Conservation (phyloP, 2,113 vertebrate species). For the Chionodraco myersi region DNA sequence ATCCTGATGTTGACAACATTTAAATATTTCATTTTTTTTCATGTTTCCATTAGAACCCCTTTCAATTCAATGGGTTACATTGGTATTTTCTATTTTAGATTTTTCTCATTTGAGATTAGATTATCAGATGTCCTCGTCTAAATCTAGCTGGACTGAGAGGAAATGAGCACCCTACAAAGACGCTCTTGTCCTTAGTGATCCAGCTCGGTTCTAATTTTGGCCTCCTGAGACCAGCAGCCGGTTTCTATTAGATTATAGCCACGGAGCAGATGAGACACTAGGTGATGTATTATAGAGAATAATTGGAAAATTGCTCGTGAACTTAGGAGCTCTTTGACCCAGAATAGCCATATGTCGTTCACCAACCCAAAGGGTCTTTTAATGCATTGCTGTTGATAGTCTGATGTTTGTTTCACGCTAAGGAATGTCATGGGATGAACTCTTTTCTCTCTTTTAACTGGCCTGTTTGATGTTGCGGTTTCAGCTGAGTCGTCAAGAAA, state of each 20-base stretch:
- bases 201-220: slow-evolving; percentile 77
- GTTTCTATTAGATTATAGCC: slow-evolving; percentile 80
- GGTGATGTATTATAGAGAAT: slow-evolving; percentile 76
- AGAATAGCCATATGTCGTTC: slow-evolving; percentile 54
- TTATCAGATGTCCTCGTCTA: slow-evolving; percentile 73
- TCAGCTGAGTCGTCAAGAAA: neutral
- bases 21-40: slow-evolving; percentile 15
- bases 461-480: slow-evolving; percentile 34
- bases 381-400: slow-evolving; percentile 32
- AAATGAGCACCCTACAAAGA: slow-evolving; percentile 81
- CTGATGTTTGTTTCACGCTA: slow-evolving; percentile 41
- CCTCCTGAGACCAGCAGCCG: slow-evolving; percentile 72
- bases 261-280: slow-evolving; percentile 78
- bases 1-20: slow-evolving; percentile 1
- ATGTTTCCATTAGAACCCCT: slow-evolving; percentile 26
- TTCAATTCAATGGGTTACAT: slow-evolving; percentile 44
- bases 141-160: slow-evolving; percentile 66
- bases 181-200: slow-evolving; percentile 72
- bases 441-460: slow-evolving; percentile 28
- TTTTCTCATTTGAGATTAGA: slow-evolving; percentile 71
- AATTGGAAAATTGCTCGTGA: slow-evolving; percentile 78
- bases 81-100: slow-evolving; percentile 70
- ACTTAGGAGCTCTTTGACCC: slow-evolving; percentile 75
- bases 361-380: slow-evolving; percentile 35
- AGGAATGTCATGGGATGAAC: slow-evolving; percentile 41